Base-by-base conservation (phyloP, 2,888 invertebrate species). In the Torymus texanus region DNA sequence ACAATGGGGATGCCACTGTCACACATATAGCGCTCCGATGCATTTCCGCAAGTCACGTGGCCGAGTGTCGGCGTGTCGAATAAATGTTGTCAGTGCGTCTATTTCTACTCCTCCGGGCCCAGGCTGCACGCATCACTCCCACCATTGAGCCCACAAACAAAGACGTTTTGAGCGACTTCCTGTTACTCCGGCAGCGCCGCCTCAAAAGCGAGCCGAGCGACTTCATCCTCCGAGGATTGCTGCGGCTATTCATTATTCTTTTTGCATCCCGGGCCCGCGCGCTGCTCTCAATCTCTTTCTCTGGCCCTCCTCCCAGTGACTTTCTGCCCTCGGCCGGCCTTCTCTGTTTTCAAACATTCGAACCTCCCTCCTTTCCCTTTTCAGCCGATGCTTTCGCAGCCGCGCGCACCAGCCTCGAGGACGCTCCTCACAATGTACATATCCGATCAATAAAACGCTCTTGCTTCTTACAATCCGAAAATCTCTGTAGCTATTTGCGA, bases 21-120 rank as follows among this genome's bases (percentile, higher is more conserved):
- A 29, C 29, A 3, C 4, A 29, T 3, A 29, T 18, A 41, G 65
- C 41, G 55, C 2, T 5, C 11, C n/a, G 5, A 41, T n/a, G 70
- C 66, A 82, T 84, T 86, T 86, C 85, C 85, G 83, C 85, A 83
- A 85, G 85, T 85, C 85, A 84, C 84, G 84, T 82, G 84, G 81
- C 84, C 81, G 53, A 75, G 73, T 78, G 73, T 75, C 78, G 78
- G 79, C 78, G 77, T 80, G 83, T 82, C 84, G 82, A 84, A 83
- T 81, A 83, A 85, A 84, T 82, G 59, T 67, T 76, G 80, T 73
- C 82, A 59, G 50, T 75, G 72, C n/a, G 70, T 55, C 55, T 74
- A 67, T 77, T 67, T 56, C 72, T 71, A 53, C 66, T 78, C 16
- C 16, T 10, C n/a, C 13, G 56, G 11, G 18, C 73, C 29, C 8